Percentiles rank a stretch among this genome's conserved stretches.
These are phyloP conservation scores for Gasteruption jaculator DNA, from an alignment of 2,888 invertebrate genomes.

Conservation along the genomic window DNA sequence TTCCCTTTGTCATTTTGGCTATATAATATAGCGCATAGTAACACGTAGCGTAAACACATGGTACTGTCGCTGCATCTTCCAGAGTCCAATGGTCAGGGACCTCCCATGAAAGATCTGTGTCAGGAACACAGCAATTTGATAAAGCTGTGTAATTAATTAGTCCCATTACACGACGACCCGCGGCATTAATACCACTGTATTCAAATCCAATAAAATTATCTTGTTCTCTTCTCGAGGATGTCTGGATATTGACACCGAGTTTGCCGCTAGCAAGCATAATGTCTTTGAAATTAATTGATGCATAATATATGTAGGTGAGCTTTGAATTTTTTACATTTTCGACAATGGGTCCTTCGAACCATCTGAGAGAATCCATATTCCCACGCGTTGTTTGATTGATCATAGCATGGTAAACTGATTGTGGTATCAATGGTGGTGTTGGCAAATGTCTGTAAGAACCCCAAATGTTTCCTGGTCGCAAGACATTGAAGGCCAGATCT, in stretches of 20 bases:
- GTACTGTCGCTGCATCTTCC: constrained; percentile 63
- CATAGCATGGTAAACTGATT: constrained; percentile 65
- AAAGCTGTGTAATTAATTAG: constrained; percentile 49
- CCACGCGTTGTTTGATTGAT: constrained; percentile 79
- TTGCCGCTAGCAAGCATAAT: constrained; percentile 91
- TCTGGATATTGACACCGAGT: constrained; percentile 77
- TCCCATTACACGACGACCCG: constrained; percentile 52
- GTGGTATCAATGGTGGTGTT: constrained; percentile 55
- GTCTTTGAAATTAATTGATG: constrained; percentile 89
- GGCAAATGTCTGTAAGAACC: constrained; percentile 80
- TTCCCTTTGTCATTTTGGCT: constrained; percentile 54
- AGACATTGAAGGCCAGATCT: constrained; percentile 75
- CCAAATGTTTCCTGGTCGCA: constrained; percentile 56
- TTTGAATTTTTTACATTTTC: constrained; percentile 22
- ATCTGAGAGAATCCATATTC: constrained; percentile 79
- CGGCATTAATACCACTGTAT: constrained; percentile 58
- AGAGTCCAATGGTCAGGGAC: constrained; percentile 59
- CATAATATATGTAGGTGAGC: constrained; percentile 62
- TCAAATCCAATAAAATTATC: constrained; percentile 69
- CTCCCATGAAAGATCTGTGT: constrained; percentile 54
- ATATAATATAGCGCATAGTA: constrained; percentile 60
- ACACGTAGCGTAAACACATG: constrained; percentile 60
- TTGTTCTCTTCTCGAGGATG: constrained; percentile 63
- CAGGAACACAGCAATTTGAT: constrained; percentile 54
- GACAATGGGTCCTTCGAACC: constrained; percentile 68